phyloP scores from a whole-genome alignment of 2,113 vertebrate species.

The Psittacula cyanocephala region DNA sequence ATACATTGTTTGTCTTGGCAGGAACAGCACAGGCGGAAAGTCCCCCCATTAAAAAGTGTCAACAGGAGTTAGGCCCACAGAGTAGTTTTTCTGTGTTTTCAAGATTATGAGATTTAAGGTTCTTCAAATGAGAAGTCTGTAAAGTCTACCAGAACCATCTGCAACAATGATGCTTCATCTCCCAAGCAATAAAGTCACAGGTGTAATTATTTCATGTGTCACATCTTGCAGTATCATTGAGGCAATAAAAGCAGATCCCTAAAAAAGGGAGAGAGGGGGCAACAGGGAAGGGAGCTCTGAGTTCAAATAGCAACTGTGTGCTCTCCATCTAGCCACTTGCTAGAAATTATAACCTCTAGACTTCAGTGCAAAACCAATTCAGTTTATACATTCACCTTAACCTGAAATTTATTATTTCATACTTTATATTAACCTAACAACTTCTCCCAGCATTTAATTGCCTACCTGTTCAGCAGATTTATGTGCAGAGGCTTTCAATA shows the following conservation, averaged over 20 bases:
- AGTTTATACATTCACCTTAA: neutral
- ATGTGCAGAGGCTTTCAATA: slow-evolving; percentile 20
- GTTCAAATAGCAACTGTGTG: neutral
- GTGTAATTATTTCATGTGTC: neutral
- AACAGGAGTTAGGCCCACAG: neutral
- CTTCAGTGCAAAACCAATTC: slow-evolving; percentile 54
- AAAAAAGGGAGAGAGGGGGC: neutral
- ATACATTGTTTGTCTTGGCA: neutral
- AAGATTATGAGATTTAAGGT: neutral
- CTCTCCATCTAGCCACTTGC: slow-evolving; percentile 58
- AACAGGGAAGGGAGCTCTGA: neutral
- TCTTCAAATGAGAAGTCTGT: neutral
- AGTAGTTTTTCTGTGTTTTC: neutral
- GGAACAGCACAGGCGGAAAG: slow-evolving; percentile 1
- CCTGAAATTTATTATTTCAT: slow-evolving; percentile 54
- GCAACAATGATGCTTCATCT: neutral
- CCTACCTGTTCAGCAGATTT: slow-evolving; percentile 33
- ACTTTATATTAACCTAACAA: slow-evolving; percentile 21
- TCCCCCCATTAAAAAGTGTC: neutral
- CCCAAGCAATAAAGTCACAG: neutral
- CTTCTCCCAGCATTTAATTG: slow-evolving; percentile 46
- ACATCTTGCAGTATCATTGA: neutral
- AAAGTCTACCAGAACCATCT: neutral
- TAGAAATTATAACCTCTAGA: slow-evolving; percentile 58
- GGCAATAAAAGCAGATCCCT: slow-evolving; percentile 7